phyloP scores from a whole-genome alignment of 1,140 invertebrate species.

The Drosophila rufa region DNA sequence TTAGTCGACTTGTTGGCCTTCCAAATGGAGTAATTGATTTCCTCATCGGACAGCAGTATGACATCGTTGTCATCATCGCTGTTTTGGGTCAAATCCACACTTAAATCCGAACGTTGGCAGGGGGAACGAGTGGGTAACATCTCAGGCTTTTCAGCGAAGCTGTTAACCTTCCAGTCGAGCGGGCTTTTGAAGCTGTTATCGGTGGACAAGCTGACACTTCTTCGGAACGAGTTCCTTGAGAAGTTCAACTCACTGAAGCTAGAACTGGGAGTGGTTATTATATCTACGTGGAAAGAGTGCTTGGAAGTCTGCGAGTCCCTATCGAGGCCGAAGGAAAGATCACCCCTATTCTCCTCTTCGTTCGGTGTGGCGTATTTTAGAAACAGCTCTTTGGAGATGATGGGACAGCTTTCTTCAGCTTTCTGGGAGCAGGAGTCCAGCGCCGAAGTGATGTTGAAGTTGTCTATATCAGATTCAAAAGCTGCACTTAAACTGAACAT shows the following conservation, averaged over 20 bases:
- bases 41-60: slow-evolving; percentile 77
- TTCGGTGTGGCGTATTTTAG: slow-evolving; percentile 18
- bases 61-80: slow-evolving; percentile 47
- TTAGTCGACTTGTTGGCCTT: slow-evolving; percentile 63
- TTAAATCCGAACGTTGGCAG: slow-evolving; percentile 30
- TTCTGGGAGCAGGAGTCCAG: neutral
- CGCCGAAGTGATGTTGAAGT: slow-evolving; percentile 5
- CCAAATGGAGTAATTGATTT: slow-evolving; percentile 84
- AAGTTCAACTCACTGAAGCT: slow-evolving; percentile 39
- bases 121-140: neutral
- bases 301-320: neutral
- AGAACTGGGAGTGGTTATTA: slow-evolving; percentile 1
- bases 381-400: slow-evolving; percentile 36
- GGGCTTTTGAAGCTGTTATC: slow-evolving; percentile 56
- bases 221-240: slow-evolving; percentile 21
- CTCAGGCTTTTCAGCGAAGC: slow-evolving; percentile 14
- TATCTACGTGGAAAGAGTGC: slow-evolving; percentile 3
- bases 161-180: slow-evolving; percentile 26
- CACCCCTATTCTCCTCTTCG: neutral
- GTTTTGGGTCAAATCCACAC: slow-evolving; percentile 66
- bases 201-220: slow-evolving; percentile 44
- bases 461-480: slow-evolving; percentile 21
- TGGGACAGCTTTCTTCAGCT: slow-evolving; percentile 6
- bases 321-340: neutral
- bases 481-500: neutral